Percentiles rank a stretch among this genome's conserved stretches.
Evolutionary conservation across 2,113 vertebrate genomes (phyloP).

Genomic region (Nymphicus hollandicus): DNA sequence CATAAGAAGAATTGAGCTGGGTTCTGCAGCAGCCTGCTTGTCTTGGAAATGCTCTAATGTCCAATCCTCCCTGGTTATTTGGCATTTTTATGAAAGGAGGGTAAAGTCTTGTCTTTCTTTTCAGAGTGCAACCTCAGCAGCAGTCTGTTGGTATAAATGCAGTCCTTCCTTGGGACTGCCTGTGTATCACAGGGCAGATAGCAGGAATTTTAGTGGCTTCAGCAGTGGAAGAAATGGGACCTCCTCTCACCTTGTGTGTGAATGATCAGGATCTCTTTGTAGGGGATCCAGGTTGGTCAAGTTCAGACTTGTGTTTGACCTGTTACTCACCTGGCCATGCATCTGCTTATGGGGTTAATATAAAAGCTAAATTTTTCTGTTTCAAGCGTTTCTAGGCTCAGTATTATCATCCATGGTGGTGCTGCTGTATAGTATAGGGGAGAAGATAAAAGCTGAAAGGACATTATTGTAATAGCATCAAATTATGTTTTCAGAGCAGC

Average conservation of each 20-base stretch:
- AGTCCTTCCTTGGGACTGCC: not conserved
- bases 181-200: accelerated
- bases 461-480: not conserved
- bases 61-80: not conserved
- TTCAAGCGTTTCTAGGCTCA: not conserved
- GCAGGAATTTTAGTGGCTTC: not conserved
- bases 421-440: not conserved
- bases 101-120: not conserved
- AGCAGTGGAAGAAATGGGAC: not conserved
- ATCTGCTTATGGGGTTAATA: not conserved
- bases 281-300: not conserved
- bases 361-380: not conserved
- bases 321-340: not conserved
- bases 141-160: no score
- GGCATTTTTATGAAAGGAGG: not conserved
- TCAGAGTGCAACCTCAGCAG: not conserved
- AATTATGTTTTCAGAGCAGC: not conserved
- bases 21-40: not conserved
- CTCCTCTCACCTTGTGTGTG: not conserved
- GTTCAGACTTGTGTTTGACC: not conserved
- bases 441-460: not conserved
- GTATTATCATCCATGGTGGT: not conserved
- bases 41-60: not conserved
- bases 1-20: not conserved
- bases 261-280: not conserved